These are phyloP conservation scores for Hippoglossus stenolepis DNA, from an alignment of 2,113 vertebrate species.

Conservation along the genomic window DNA sequence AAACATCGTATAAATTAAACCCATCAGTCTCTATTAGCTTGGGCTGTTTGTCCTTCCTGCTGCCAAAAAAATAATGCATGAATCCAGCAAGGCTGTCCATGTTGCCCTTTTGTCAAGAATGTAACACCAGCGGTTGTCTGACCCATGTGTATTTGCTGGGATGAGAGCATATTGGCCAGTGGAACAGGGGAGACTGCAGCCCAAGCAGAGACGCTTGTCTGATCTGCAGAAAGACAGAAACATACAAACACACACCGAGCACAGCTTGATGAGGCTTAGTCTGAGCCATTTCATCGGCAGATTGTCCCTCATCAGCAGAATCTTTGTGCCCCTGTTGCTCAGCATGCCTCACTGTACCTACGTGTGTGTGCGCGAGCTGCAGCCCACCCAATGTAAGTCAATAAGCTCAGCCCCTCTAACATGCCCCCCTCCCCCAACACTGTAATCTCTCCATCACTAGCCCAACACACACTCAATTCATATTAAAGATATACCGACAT, in stretches of 20 bases:
- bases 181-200: not conserved
- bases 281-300: conserved; percentile 41
- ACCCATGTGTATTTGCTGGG: not conserved
- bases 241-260: conserved; percentile 13
- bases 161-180: not conserved
- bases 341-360: conserved; percentile 19
- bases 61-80: not conserved
- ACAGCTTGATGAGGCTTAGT: conserved; percentile 56
- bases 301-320: conserved; percentile 69
- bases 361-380: conserved; percentile 25
- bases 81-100: not conserved
- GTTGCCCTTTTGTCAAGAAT: not conserved
- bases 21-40: not conserved
- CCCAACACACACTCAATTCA: conserved; percentile 14
- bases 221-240: conserved; percentile 39
- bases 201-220: not conserved
- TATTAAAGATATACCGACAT: not conserved
- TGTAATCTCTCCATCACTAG: conserved; percentile 34
- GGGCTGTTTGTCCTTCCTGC: not conserved
- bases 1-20: not conserved
- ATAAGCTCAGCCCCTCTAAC: conserved; percentile 34
- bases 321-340: conserved; percentile 59
- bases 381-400: conserved; percentile 59
- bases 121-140: not conserved
- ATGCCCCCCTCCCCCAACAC: conserved; percentile 13